Evolutionary conservation across 2,797 vertebrate genomes (phyloP).

Genomic region (Stomatorhinus walkeri): DNA sequence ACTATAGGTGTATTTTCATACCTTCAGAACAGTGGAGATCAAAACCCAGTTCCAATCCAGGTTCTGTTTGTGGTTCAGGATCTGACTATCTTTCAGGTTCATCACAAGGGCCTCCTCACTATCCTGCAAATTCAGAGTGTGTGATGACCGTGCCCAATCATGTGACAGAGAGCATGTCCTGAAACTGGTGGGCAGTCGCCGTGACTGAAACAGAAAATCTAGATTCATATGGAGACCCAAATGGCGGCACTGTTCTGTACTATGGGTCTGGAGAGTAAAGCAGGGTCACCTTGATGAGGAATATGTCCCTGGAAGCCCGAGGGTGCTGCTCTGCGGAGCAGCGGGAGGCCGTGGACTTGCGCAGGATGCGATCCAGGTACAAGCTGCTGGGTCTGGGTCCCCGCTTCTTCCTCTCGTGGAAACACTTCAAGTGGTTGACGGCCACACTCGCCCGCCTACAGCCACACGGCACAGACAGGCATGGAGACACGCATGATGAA

Average conservation of each 20-base stretch:
- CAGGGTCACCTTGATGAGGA: constrained; percentile 79
- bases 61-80: constrained; percentile 78
- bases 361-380: constrained; percentile 92
- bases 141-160: neutral
- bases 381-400: constrained; percentile 89
- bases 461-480: neutral
- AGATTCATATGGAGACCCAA: neutral
- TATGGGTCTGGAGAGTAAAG: neutral
- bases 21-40: constrained; percentile 80
- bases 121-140: constrained; percentile 56
- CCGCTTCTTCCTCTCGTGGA: constrained; percentile 96
- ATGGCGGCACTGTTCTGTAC: neutral
- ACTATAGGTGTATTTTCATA: constrained; percentile 25
- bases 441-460: constrained; percentile 86
- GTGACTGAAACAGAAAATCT: neutral
- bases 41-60: constrained; percentile 83
- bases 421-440: constrained; percentile 90
- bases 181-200: neutral
- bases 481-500: neutral
- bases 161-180: neutral
- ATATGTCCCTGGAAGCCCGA: constrained; percentile 85
- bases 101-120: constrained; percentile 72
- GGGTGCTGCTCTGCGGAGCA: constrained; percentile 81
- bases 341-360: constrained; percentile 79
- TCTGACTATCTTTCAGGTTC: constrained; percentile 74